Conservation (phyloP, 1,140 invertebrate genomes). For the Trigoniulus corallinus region DNA sequence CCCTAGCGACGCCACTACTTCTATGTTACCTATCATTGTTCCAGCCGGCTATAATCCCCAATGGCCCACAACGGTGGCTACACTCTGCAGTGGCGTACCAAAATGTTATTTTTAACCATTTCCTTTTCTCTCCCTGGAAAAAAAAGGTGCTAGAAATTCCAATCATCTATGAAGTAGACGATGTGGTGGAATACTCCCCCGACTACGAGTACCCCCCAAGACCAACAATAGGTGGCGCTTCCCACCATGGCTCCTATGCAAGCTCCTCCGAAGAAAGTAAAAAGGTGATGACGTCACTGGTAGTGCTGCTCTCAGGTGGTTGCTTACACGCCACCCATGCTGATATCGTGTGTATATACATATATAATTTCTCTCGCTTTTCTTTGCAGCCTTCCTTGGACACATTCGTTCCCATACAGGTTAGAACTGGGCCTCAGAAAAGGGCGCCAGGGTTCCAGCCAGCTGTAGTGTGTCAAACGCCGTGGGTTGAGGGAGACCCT, state of each 20-base stretch:
- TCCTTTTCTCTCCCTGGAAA: slow-evolving; percentile 17
- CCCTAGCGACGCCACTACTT: too few relatives aligned
- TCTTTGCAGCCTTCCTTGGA: slow-evolving; percentile 20
- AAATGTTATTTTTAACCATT: too few relatives aligned
- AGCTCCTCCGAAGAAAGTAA: slow-evolving; percentile 27
- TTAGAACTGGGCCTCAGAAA: slow-evolving; percentile 54
- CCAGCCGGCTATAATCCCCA: too few relatives aligned
- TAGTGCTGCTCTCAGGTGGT: slow-evolving; percentile 10
- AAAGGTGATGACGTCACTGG: slow-evolving; percentile 28
- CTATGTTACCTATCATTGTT: too few relatives aligned
- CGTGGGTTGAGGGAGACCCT: slow-evolving; percentile 56
- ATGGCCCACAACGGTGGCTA: too few relatives aligned
- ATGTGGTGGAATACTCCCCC: slow-evolving; percentile 57
- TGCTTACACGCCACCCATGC: too few relatives aligned
- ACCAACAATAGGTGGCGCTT: slow-evolving; percentile 29
- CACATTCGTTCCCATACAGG: slow-evolving; percentile 41
- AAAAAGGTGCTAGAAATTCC: slow-evolving; percentile 80
- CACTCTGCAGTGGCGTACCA: too few relatives aligned
- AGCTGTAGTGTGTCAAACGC: slow-evolving; percentile 79
- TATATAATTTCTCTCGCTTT: neutral
- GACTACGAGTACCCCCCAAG: slow-evolving; percentile 51
- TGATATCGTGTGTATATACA: too few relatives aligned
- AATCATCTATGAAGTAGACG: slow-evolving; percentile 61
- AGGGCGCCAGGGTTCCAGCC: slow-evolving; percentile 85
- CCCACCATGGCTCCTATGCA: slow-evolving; percentile 32